A percentile compares a stretch with the other conserved stretches of the same genome.
Conservation (phyloP, 2,888 invertebrate species). For the Drosophila phalerata region DNA sequence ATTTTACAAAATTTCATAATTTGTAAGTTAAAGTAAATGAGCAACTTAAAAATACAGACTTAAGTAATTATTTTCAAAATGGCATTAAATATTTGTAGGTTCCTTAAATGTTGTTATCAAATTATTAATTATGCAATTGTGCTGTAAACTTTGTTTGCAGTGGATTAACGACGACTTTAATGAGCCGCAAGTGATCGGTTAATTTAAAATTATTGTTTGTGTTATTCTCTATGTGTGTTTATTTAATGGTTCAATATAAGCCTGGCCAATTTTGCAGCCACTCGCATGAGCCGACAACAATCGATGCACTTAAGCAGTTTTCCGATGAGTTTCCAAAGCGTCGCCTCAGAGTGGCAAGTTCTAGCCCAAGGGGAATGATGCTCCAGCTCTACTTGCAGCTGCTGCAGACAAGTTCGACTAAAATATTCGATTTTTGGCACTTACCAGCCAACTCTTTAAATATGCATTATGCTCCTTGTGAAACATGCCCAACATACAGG, state of each 20-base stretch:
- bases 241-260: neutral
- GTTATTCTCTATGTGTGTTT: constrained; percentile 7
- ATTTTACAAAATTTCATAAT: too few species aligned
- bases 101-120: too few species aligned
- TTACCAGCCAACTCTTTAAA: constrained; percentile 78
- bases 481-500: constrained; percentile 47
- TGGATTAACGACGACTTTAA: neutral
- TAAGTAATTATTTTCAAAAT: too few species aligned
- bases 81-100: too few species aligned
- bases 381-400: constrained; percentile 32
- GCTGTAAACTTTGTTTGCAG: neutral
- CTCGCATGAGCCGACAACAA: neutral
- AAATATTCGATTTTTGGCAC: constrained; percentile 80
- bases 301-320: constrained; percentile 48
- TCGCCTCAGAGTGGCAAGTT: constrained; percentile 56
- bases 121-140: neutral
- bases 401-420: constrained; percentile 47
- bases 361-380: constrained; percentile 26
- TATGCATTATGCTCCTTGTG: constrained; percentile 77
- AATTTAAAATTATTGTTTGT: constrained; percentile 5
- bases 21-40: too few species aligned
- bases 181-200: neutral
- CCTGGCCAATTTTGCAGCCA: neutral
- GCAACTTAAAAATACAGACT: too few species aligned
- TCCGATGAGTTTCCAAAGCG: constrained; percentile 17